These are phyloP conservation scores for Esox lucius DNA, from an alignment of 2,797 vertebrate species.

Conservation along the genomic window DNA sequence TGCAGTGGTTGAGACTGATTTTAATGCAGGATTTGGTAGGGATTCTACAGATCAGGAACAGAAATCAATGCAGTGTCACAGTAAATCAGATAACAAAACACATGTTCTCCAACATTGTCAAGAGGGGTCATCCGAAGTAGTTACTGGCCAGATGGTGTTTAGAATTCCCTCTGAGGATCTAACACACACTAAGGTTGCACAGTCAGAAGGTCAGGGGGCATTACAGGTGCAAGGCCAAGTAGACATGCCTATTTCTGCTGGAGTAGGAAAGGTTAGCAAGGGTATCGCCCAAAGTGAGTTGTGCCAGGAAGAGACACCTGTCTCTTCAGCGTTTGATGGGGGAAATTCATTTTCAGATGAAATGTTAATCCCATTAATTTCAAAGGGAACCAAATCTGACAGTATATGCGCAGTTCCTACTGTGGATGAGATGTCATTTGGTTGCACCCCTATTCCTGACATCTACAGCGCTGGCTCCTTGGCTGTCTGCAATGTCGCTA, in stretches of 20 bases:
- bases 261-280: slow-evolving; percentile 14
- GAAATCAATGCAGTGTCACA: slow-evolving; percentile 15
- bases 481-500: slow-evolving; percentile 7
- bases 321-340: slow-evolving; percentile 11
- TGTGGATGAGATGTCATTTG: slow-evolving; percentile 61
- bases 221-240: neutral
- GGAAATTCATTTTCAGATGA: slow-evolving; percentile 8
- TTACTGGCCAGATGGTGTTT: slow-evolving; percentile 11
- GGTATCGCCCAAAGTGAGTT: neutral
- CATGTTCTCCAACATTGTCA: slow-evolving; percentile 15
- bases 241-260: slow-evolving; percentile 40
- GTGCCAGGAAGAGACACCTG: slow-evolving; percentile 4
- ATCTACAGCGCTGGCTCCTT: slow-evolving; percentile 8
- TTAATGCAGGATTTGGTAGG: neutral
- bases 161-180: neutral
- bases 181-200: neutral
- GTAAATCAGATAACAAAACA: slow-evolving; percentile 8
- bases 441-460: slow-evolving; percentile 12
- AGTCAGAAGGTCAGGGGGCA: slow-evolving; percentile 6
- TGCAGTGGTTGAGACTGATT: neutral
- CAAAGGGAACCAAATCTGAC: slow-evolving; percentile 25
- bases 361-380: slow-evolving; percentile 4
- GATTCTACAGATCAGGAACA: slow-evolving; percentile 10
- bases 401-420: slow-evolving; percentile 66
- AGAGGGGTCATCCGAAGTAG: slow-evolving; percentile 5